Evolutionary conservation across 2,888 invertebrate genomes (phyloP).

Genomic region (Stomorhina lunata): DNA sequence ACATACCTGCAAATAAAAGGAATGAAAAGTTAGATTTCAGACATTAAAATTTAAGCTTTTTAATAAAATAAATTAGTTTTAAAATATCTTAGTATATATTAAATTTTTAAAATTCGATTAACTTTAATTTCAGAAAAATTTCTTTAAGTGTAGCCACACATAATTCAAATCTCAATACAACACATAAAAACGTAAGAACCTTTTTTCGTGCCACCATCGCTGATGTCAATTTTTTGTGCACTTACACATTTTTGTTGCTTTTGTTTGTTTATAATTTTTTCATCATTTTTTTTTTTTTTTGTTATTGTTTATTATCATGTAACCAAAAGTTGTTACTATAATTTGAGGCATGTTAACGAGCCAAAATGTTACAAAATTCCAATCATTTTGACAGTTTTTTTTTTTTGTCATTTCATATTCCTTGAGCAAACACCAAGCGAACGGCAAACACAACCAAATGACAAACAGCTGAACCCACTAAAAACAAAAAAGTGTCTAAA

Average conservation of each 20-base stretch:
- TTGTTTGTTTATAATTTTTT: not conserved
- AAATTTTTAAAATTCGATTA: too few relatives aligned
- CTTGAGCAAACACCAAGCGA: too few relatives aligned
- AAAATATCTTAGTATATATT: too few relatives aligned
- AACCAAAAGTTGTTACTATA: slow-evolving; percentile 42
- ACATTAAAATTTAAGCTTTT: too few relatives aligned
- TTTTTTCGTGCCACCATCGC: not conserved
- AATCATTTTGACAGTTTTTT: slow-evolving; percentile 69
- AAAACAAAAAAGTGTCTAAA: not conserved
- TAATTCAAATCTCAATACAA: not conserved
- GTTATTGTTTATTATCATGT: slow-evolving; percentile 52
- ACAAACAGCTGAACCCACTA: not conserved
- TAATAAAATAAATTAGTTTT: too few relatives aligned
- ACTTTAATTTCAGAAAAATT: too few relatives aligned
- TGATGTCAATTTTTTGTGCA: not conserved
- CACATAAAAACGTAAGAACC: not conserved
- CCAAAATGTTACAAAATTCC: slow-evolving; percentile 74
- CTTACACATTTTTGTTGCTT: not conserved
- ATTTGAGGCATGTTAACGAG: slow-evolving; percentile 73
- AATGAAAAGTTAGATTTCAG: too few relatives aligned
- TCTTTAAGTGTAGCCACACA: not conserved
- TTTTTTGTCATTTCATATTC: slow-evolving; percentile 62
- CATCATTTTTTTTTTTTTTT: not conserved
- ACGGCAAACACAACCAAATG: not conserved
- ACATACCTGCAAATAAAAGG: too few relatives aligned